phyloP scores from a whole-genome alignment of 23 tunicate genomes.

The Ciona savignyi region DNA sequence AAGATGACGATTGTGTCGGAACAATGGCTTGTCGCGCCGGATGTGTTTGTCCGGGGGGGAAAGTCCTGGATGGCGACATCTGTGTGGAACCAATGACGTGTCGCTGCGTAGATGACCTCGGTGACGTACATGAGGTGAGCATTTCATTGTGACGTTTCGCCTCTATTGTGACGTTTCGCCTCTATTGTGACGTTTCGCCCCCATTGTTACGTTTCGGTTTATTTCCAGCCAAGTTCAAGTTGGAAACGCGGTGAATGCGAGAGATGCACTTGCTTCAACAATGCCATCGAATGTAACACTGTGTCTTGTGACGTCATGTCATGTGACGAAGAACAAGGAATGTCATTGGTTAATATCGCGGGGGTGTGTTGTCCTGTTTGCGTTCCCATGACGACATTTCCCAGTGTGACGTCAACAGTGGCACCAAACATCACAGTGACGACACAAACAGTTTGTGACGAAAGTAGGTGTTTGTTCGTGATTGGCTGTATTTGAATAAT shows the following conservation, averaged over 20 bases:
- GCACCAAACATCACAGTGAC: neutral
- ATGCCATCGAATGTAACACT: slow-evolving; percentile 37
- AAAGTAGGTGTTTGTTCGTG: too few relatives aligned
- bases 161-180: too few relatives aligned
- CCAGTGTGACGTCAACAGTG: slow-evolving; percentile 13
- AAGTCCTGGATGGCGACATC: slow-evolving; percentile 48
- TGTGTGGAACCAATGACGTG: slow-evolving; percentile 91
- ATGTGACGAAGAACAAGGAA: slow-evolving; percentile 51
- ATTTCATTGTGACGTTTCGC: too few relatives aligned
- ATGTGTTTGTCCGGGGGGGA: slow-evolving; percentile 67
- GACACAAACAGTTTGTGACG: slow-evolving; percentile 24
- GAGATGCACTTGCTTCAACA: slow-evolving; percentile 78
- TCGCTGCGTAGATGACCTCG: slow-evolving; percentile 51
- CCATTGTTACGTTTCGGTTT: too few relatives aligned
- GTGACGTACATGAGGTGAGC: slow-evolving; percentile 51
- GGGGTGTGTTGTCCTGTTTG: slow-evolving; percentile 79
- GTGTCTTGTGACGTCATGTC: slow-evolving; percentile 21
- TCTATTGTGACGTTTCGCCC: too few relatives aligned
- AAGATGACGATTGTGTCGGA: slow-evolving; percentile 23
- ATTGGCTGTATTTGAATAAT: too few relatives aligned
- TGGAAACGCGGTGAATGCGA: slow-evolving; percentile 71
- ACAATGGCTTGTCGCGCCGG: slow-evolving; percentile 39
- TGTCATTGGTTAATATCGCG: slow-evolving; percentile 32
- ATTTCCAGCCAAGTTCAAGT: slow-evolving; percentile 36
- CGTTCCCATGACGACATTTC: slow-evolving; percentile 57